Percentiles rank a stretch among this genome's conserved stretches.
Conservation (phyloP, 2,113 vertebrate genomes). For the Ochotona princeps region DNA sequence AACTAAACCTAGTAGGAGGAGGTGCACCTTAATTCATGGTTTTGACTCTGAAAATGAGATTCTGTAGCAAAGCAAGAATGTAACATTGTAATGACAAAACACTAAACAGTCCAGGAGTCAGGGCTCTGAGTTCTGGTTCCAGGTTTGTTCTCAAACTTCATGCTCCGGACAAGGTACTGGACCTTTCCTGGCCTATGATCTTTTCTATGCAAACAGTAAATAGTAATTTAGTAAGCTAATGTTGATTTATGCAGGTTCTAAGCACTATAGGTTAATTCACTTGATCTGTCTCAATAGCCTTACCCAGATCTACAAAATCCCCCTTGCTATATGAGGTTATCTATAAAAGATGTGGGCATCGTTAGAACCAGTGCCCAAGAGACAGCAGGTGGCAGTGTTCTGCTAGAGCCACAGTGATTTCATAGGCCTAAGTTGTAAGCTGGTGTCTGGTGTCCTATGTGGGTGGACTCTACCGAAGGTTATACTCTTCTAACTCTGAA, state of each 20-base stretch:
- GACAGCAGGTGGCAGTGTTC: background rate
- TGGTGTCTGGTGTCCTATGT: background rate
- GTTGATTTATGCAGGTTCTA: background rate
- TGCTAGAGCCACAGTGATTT: background rate
- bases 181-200: background rate
- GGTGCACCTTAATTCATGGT: background rate
- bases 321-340: background rate
- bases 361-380: background rate
- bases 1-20: background rate
- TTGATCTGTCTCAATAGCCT: background rate
- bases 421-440: background rate
- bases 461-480: background rate
- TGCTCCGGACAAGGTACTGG: background rate
- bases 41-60: constrained; percentile 28
- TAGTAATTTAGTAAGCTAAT: background rate
- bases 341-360: background rate
- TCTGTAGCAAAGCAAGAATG: background rate
- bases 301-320: background rate
- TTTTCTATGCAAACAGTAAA: background rate
- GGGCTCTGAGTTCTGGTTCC: background rate
- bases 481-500: background rate
- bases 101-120: background rate
- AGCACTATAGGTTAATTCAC: background rate
- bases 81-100: background rate
- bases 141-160: background rate